Evolutionary conservation across 1,140 invertebrate genomes (phyloP).

Genomic region (Rhopalosiphum padi): DNA sequence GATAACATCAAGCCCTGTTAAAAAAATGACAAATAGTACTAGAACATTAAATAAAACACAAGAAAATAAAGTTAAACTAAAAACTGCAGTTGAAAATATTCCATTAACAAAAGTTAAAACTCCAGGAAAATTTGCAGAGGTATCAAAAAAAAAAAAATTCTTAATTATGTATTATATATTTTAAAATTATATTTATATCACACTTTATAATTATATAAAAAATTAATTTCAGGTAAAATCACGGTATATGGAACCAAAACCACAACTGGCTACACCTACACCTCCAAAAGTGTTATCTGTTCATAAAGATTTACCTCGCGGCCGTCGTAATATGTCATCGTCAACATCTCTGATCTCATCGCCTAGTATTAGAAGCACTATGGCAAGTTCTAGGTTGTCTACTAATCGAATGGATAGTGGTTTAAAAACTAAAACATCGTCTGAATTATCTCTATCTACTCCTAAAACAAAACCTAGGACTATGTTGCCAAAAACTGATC

Average conservation of each 20-base stretch:
- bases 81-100: conserved; percentile 31
- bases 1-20: conserved; percentile 35
- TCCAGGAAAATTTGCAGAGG: conserved; percentile 49
- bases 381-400: background rate
- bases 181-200: background rate
- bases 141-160: background rate
- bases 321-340: conserved; percentile 17
- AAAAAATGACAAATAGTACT: background rate
- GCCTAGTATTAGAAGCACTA: background rate
- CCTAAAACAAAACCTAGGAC: conserved; percentile 33
- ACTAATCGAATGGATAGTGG: conserved; percentile 18
- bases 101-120: conserved; percentile 11
- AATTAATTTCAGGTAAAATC: conserved; percentile 49
- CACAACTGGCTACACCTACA: background rate
- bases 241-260: conserved; percentile 51
- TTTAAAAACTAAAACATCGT: conserved; percentile 46
- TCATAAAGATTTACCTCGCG: conserved; percentile 47
- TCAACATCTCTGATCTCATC: conserved; percentile 35
- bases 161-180: background rate
- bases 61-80: conserved; percentile 2
- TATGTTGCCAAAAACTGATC: conserved; percentile 47
- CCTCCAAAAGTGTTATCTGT: conserved; percentile 27
- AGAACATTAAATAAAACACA: conserved; percentile 35
- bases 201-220: background rate
- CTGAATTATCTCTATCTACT: conserved; percentile 45